Base-by-base conservation (phyloP, 2,113 vertebrate species). In the Tauraco erythrolophus region DNA sequence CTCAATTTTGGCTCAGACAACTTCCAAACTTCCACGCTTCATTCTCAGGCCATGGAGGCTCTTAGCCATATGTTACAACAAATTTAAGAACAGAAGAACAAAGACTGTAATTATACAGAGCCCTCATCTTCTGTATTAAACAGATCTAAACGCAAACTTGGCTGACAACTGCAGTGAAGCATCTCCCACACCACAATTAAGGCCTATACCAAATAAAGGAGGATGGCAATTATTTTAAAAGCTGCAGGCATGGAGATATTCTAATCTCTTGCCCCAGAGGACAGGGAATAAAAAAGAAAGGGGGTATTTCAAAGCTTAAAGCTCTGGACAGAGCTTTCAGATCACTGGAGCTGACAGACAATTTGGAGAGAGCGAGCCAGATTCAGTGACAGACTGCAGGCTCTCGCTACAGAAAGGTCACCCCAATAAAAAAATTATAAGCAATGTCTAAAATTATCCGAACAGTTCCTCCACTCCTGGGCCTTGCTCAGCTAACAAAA, bases 391-490 rank as follows among this genome's bases (percentile, higher is more conserved):
- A 97, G 91, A 96, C 91, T 89, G 89, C 80, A 94, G 64, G 64
- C 41, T 95, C 76, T 54, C 0, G 0, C 80, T 89, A 54, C 41
- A 62, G 60, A 95, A 96, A 96, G 93, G 95, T 94, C 93, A 96
- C 76, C 57, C 82, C 83, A 84, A 89, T 84, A 87, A 81, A 96
- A 88, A 85, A 83, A 86, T 86, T 50, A 92, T 77, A 16, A 97
- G 89, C 68, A 70, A 81, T 22, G 22, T 89, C 89, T 97, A 94
- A 96, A 96, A 95, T 96, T 96, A 94, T 94, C 89, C 70, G 64
- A 89, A 86, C 93, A 62, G 76, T 68, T 96, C 68, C 86, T 81
- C 41, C 54, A 43, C 66, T 92, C 51, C 39, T 6, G 4, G 48
- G 83, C 58, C 31, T 35, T 0, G 2, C 50, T 86, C 66, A 83